phyloP scores from a whole-genome alignment of 2,113 vertebrate genomes.

The Onychostoma macrolepis region DNA sequence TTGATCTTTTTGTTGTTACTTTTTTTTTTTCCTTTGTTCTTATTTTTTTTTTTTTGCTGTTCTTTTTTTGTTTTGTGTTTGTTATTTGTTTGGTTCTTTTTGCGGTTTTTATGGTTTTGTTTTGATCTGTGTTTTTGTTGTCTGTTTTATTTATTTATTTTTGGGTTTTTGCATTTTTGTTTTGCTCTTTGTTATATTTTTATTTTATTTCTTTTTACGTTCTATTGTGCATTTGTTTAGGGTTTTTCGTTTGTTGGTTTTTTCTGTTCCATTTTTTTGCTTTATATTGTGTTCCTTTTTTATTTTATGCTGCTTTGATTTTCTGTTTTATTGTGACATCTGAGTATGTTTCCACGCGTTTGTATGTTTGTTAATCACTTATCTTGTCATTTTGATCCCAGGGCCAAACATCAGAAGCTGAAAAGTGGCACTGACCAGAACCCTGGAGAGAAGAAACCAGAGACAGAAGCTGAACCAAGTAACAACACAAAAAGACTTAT shows the following conservation, averaged over 20 bases:
- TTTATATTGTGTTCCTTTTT: not conserved
- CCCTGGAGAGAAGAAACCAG: conserved; percentile 84
- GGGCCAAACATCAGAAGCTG: conserved; percentile 90
- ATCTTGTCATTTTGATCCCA: conserved; percentile 60
- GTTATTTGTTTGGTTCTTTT: not conserved
- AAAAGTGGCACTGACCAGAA: conserved; percentile 85
- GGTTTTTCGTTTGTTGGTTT: not conserved
- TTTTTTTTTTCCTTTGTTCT: not conserved
- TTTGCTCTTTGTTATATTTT: not conserved
- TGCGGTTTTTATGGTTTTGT: not conserved
- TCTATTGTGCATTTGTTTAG: not conserved
- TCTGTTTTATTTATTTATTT: no score
- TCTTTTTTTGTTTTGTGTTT: not conserved
- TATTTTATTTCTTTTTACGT: not conserved
- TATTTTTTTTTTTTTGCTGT: no score
- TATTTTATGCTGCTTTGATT: not conserved
- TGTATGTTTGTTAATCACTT: not conserved
- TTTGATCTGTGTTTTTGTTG: no score
- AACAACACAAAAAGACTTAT: conserved; percentile 21
- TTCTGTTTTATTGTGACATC: not conserved
- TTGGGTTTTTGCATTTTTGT: not conserved
- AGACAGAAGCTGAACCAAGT: conserved; percentile 76
- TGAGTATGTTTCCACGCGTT: not conserved
- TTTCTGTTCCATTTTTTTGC: not conserved
- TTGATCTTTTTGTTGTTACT: not conserved